Evolutionary conservation across 2,113 vertebrate species (phyloP), one percentile per base, ranked within the genome.

Genomic region (Ovibos moschatus): DNA sequence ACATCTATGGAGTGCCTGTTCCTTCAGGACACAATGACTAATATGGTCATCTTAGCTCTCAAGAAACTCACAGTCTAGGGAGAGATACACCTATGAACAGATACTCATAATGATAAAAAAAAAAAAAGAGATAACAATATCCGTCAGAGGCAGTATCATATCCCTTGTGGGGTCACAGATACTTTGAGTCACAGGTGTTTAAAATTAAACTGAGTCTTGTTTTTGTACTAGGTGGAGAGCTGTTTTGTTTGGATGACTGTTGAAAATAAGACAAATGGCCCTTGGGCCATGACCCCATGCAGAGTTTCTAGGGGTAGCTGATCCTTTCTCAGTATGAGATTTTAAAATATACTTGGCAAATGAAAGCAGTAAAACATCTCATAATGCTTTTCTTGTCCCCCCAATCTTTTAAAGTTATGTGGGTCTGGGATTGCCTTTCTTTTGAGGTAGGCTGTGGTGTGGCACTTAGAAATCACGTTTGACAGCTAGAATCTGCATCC

Each of bases 261-360:
- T 86, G 85, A 25, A 51, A 58, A 82, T 64, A 85, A 96, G 53
- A 45, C 6, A 86, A 62, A 82, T 6, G 25, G 78, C 60, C 12
- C 12, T 28, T 53, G 36, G 74, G 40, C 27, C 21, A 13, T 94
- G 40, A 55, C n/a, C 10, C 28, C 33, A 58, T 87, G n/a, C 9
- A 84, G 25, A 51, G 16, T 76, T 93, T 93, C 30, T 30, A 85
- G 62, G 81, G 50, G 45, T 55, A 71, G 25, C 19, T 84, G 28
- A 30, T 23, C 45, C 78, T 84, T 94, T 97, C 87, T 92, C 71
- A 97, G 27, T 23, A 23, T 55, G 81, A 83, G 71, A 55, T 50
- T 94, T 91, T 60, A 89, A 87, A 62, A 58, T 86, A 76, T 92
- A 92, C 45, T 87, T 94, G 84, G 12, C 25, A 51, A 96, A 21